A percentile compares a stretch with the other conserved stretches of the same genome.
phyloP scores from a whole-genome alignment of 1,140 invertebrate genomes.

The Dolichoris vasculosae region DNA sequence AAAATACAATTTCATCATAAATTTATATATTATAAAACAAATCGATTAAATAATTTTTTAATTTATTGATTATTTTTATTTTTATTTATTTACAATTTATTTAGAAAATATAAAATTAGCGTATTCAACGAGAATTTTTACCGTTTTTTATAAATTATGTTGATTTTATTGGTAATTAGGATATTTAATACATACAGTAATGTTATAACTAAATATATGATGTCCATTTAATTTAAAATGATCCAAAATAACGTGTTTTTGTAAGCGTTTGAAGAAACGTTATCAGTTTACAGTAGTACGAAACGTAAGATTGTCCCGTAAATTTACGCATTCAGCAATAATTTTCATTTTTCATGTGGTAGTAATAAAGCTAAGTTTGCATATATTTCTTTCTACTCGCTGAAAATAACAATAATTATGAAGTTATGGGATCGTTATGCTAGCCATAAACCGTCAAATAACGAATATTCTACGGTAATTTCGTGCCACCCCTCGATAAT shows the following conservation, averaged over 20 bases:
- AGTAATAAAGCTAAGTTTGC: too few relatives aligned
- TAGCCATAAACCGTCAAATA: neutral
- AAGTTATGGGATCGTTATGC: neutral
- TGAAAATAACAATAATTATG: neutral
- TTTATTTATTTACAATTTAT: too few relatives aligned
- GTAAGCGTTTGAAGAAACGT: neutral
- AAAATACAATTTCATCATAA: too few relatives aligned
- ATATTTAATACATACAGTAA: neutral
- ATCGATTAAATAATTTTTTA: too few relatives aligned
- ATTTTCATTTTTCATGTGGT: neutral
- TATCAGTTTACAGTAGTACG: neutral
- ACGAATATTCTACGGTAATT: neutral
- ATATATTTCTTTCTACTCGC: neutral
- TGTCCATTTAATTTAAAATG: neutral
- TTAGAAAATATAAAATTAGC: too few relatives aligned
- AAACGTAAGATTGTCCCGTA: neutral
- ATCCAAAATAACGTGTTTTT: too few relatives aligned
- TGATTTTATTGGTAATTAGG: too few relatives aligned
- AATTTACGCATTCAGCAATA: neutral
- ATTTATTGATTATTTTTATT: too few relatives aligned
- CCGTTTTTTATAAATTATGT: too few relatives aligned
- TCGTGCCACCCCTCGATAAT: neutral
- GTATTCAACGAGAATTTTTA: too few relatives aligned
- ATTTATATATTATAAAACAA: too few relatives aligned
- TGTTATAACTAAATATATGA: neutral